phyloP scores from a whole-genome alignment of 2,797 vertebrate genomes.

The Myotis findleyi region DNA sequence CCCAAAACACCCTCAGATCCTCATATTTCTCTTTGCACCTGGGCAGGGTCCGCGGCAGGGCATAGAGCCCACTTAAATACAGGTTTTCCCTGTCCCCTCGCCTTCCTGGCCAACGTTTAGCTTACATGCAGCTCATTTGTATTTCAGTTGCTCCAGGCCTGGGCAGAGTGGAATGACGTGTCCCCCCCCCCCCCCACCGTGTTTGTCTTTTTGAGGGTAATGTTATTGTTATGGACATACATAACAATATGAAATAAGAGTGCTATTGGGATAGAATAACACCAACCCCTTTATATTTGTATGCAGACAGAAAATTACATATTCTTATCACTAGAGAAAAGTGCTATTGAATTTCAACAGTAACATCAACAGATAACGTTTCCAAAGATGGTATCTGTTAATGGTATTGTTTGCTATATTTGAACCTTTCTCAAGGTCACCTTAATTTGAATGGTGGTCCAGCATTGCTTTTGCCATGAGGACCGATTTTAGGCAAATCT shows the following conservation, averaged over 20 bases:
- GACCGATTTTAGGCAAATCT: not conserved
- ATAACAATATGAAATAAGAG: not conserved
- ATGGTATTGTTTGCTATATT: too few relatives aligned
- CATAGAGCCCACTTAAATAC: not conserved
- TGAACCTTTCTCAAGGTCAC: not conserved
- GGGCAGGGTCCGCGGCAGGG: slow-evolving; percentile 13
- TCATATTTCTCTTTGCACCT: slow-evolving; percentile 72
- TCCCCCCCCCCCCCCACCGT: not conserved
- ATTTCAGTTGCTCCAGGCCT: not conserved
- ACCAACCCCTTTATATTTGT: not conserved
- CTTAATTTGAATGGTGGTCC: slow-evolving; percentile 11
- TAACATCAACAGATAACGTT: not conserved
- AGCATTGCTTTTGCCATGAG: slow-evolving; percentile 6
- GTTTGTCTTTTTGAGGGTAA: not conserved
- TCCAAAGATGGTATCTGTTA: too few relatives aligned
- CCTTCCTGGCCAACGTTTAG: not conserved
- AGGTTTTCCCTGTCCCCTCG: not conserved
- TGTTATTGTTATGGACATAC: not conserved
- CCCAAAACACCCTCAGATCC: slow-evolving; percentile 61
- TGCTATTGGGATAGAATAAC: not conserved
- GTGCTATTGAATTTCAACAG: not conserved
- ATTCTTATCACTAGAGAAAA: not conserved
- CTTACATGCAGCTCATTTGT: not conserved
- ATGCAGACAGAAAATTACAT: not conserved
- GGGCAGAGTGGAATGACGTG: not conserved